Base-by-base conservation (phyloP, 2,797 vertebrate genomes). In the Neostethus bicornis region DNA sequence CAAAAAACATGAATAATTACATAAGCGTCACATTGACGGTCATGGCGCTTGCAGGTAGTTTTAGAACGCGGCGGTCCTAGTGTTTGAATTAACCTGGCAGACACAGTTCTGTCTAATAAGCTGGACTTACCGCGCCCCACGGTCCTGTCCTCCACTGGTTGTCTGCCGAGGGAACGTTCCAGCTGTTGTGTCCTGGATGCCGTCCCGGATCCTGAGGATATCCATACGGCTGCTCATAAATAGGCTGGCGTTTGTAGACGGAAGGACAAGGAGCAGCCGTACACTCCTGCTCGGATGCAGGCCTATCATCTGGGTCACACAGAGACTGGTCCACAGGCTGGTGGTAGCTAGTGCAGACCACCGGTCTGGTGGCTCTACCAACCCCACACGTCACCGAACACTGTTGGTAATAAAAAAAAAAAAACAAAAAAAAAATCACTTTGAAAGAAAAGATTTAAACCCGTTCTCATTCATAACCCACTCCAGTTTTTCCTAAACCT, bases 131-230 rank as follows among this genome's bases (percentile, higher is more conserved):
- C 83, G 95, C 92, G 89, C 97, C 96, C 97, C 97, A 99, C 1
- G 96, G 97, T 74, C 97, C 97, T 1, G 95, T 98, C 87, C 97
- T 94, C 97, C 97, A 99, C 1, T 97, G 96, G 89, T 94, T 93
- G 75, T 91, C 87, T 19, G 86, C 51, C 0, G 93, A 93, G 1
- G 91, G 92, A 29, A 47, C 89, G 14, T 93, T 92, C 89, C 93
- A 92, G 73, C 79, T 90, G 73, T 81, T 91, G 86, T 92, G 93
- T 7, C 95, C 92, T 4, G 87, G 87, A 59, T 89, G 90, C 65
- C 79, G 90, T 21, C 91, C 87, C 0, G 93, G 89, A 69, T 92
- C 86, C 44, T 85, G 83, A 42, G 91, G 81, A 37, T 93, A 91
- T 51, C 87, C 84, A 39, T 84, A 89, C 17, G 95, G 94, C 69